These are phyloP conservation scores for Ginglymostoma cirratum DNA, from an alignment of 2,113 vertebrate genomes.

Conservation along the genomic window DNA sequence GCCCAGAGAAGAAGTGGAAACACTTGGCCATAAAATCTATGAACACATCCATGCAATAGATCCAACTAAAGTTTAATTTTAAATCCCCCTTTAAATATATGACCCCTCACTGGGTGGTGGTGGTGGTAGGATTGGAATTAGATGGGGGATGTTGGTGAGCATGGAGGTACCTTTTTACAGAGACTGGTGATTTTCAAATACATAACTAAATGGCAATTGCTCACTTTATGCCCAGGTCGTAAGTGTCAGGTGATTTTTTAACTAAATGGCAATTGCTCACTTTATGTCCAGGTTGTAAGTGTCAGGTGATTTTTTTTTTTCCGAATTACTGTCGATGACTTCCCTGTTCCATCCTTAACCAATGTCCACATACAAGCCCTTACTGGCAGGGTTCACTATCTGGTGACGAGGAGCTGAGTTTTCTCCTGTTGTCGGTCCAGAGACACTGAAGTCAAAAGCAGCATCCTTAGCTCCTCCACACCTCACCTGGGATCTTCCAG, in stretches of 20 bases:
- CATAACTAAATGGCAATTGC: too few species aligned
- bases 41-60: neutral
- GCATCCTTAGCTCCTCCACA: neutral
- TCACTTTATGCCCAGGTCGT: neutral
- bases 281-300: neutral
- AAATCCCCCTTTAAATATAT: neutral
- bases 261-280: too few species aligned
- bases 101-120: too few species aligned
- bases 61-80: neutral
- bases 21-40: neutral
- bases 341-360: neutral
- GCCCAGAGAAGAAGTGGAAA: neutral
- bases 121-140: too few species aligned
- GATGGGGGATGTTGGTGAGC: too few species aligned
- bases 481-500: neutral
- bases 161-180: neutral
- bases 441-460: neutral
- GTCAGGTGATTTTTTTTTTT: neutral
- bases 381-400: neutral
- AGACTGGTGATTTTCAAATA: neutral
- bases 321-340: neutral
- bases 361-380: neutral
- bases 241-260: neutral
- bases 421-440: neutral
- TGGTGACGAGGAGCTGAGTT: neutral